phyloP scores from a whole-genome alignment of 2,888 invertebrate species.

The Polymixis flavicincta region DNA sequence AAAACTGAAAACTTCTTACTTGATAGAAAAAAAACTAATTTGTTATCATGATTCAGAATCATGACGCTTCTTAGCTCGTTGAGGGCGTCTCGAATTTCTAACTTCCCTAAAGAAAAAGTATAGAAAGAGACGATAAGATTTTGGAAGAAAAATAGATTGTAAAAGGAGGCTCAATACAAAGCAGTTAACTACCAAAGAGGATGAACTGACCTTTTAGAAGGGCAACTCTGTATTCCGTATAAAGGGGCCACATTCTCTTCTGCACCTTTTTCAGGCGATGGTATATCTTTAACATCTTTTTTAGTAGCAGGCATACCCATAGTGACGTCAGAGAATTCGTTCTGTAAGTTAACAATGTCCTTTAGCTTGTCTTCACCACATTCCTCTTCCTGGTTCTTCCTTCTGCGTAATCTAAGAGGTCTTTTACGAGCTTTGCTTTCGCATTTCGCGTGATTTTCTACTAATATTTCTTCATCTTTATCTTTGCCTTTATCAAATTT shows the following conservation, averaged over 20 bases:
- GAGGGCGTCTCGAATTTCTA: conserved; percentile 54
- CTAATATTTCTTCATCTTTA: conserved; percentile 58
- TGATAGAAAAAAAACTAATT: conserved; percentile 32
- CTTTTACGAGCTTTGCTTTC: conserved; percentile 73
- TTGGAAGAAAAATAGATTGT: background rate
- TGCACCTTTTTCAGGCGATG: conserved; percentile 79
- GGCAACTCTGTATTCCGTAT: conserved; percentile 82
- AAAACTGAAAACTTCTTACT: conserved; percentile 52
- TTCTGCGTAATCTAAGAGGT: conserved; percentile 77
- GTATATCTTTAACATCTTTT: conserved; percentile 78
- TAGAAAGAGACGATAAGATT: conserved; percentile 40
- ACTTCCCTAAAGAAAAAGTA: conserved; percentile 48
- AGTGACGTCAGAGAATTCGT: conserved; percentile 84
- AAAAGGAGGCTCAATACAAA: conserved; percentile 1
- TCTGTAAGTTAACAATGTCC: conserved; percentile 83
- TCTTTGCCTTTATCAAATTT: conserved; percentile 49
- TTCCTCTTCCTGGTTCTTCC: conserved; percentile 73
- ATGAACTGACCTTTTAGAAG: conserved; percentile 81
- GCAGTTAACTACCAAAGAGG: background rate
- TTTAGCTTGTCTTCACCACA: conserved; percentile 75
- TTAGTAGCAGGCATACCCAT: conserved; percentile 77
- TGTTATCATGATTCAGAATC: conserved; percentile 49
- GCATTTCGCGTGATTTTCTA: conserved; percentile 72
- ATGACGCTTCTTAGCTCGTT: conserved; percentile 41
- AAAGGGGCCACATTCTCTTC: conserved; percentile 80